Evolutionary conservation across 2,113 vertebrate species (phyloP).

Genomic region (Nibea albiflora): DNA sequence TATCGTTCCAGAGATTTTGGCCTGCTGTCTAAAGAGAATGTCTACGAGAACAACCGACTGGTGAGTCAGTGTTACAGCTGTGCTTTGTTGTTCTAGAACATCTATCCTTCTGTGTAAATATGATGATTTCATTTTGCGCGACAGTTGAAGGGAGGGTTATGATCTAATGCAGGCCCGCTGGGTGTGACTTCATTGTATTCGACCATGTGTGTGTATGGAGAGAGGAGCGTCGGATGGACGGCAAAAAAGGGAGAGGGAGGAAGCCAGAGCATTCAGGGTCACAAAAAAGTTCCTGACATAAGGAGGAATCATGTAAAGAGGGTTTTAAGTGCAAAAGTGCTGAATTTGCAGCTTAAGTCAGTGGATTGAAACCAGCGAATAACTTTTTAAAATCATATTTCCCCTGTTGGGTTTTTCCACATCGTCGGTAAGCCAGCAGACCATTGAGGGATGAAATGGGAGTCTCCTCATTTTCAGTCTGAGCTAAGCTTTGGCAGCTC

Average conservation of each 20-base stretch:
- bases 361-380: conserved; percentile 16
- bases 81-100: neutral
- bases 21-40: conserved; percentile 94
- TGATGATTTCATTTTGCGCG: neutral
- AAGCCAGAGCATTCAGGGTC: conserved; percentile 7
- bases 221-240: conserved; percentile 27
- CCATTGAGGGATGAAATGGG: conserved; percentile 16
- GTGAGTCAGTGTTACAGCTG: conserved; percentile 84
- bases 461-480: conserved; percentile 39
- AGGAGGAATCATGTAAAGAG: conserved; percentile 15
- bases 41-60: conserved; percentile 96
- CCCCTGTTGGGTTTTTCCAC: conserved; percentile 36
- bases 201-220: conserved; percentile 10
- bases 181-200: conserved; percentile 22
- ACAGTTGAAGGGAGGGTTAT: neutral
- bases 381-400: conserved; percentile 7
- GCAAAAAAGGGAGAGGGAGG: conserved; percentile 9
- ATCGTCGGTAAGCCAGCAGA: conserved; percentile 13
- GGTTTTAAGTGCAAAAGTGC: conserved; percentile 32
- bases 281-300: conserved; percentile 15
- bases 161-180: conserved; percentile 7
- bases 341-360: conserved; percentile 26
- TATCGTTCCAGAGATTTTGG: conserved; percentile 91
- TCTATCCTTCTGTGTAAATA: neutral
- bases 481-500: conserved; percentile 46